A percentile compares a stretch with the other conserved stretches of the same genome.
Evolutionary conservation across 2,888 invertebrate genomes (phyloP).

Genomic region (Vanessa cardui): DNA sequence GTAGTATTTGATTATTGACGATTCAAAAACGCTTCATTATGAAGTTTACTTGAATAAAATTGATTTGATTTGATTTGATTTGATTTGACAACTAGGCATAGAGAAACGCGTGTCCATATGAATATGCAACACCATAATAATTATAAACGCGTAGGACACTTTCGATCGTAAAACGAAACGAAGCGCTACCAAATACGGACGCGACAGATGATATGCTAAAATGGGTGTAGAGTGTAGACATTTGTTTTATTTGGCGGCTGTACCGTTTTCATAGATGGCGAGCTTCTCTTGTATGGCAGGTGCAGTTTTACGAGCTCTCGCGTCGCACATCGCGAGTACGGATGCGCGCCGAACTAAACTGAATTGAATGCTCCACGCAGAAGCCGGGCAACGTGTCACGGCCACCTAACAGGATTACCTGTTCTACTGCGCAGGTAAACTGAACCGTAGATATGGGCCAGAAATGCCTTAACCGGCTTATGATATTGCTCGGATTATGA

Average conservation of each 20-base stretch:
- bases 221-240: slow-evolving; percentile 14
- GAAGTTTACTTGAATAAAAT: too few species aligned
- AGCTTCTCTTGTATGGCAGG: slow-evolving; percentile 79
- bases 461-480: slow-evolving; percentile 70
- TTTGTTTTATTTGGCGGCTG: slow-evolving; percentile 43
- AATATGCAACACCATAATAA: slow-evolving; percentile 49
- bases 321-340: slow-evolving; percentile 71
- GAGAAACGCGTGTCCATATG: slow-evolving; percentile 63
- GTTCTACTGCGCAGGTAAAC: slow-evolving; percentile 77
- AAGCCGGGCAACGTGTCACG: slow-evolving; percentile 80
- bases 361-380: slow-evolving; percentile 67
- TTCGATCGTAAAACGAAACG: slow-evolving; percentile 60
- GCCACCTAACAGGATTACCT: slow-evolving; percentile 82
- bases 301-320: slow-evolving; percentile 70
- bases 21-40: too few species aligned
- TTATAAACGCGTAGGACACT: slow-evolving; percentile 60
- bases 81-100: slow-evolving; percentile 72
- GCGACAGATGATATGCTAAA: slow-evolving; percentile 46
- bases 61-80: too few species aligned
- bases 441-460: slow-evolving; percentile 63
- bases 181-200: slow-evolving; percentile 48
- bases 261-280: slow-evolving; percentile 81
- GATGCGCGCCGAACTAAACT: slow-evolving; percentile 58
- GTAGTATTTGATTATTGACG: too few species aligned
- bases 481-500: slow-evolving; percentile 57